Evolutionary conservation across 2,888 invertebrate genomes (phyloP).

Genomic region (Nephrotoma appendiculata): DNA sequence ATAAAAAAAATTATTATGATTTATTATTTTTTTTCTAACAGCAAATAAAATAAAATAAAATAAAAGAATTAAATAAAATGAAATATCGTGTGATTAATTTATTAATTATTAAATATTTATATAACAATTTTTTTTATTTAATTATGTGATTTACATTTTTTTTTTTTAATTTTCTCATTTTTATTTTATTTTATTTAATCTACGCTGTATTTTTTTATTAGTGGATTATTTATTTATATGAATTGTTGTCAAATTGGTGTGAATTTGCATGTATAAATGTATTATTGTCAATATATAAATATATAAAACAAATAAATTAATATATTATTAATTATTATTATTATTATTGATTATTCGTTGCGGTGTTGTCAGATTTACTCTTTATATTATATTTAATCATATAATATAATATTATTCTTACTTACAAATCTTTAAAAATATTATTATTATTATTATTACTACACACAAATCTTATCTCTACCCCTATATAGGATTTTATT

Average conservation of each 20-base stretch:
- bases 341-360: slow-evolving; percentile 10
- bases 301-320: slow-evolving; percentile 5
- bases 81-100: background rate
- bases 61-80: background rate
- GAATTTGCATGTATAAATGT: slow-evolving; percentile 17
- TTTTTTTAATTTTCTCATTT: slow-evolving; percentile 13
- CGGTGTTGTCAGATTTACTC: slow-evolving; percentile 12
- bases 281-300: slow-evolving; percentile 13
- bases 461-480: background rate
- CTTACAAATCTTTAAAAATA: background rate
- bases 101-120: slow-evolving; percentile 3
- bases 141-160: slow-evolving; percentile 5
- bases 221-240: slow-evolving; percentile 5
- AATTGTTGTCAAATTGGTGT: slow-evolving; percentile 13
- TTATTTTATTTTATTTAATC: slow-evolving; percentile 14
- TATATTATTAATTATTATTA: slow-evolving; percentile 6
- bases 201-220: slow-evolving; percentile 5
- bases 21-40: background rate
- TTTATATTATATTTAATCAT: background rate
- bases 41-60: background rate
- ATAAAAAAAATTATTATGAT: slow-evolving; percentile 13
- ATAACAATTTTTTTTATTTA: slow-evolving; percentile 6
- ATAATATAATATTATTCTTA: background rate
- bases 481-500: background rate
- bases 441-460: background rate